These are phyloP conservation scores for Miltochrista miniata DNA, from an alignment of 2,888 invertebrate species.

Conservation along the genomic window DNA sequence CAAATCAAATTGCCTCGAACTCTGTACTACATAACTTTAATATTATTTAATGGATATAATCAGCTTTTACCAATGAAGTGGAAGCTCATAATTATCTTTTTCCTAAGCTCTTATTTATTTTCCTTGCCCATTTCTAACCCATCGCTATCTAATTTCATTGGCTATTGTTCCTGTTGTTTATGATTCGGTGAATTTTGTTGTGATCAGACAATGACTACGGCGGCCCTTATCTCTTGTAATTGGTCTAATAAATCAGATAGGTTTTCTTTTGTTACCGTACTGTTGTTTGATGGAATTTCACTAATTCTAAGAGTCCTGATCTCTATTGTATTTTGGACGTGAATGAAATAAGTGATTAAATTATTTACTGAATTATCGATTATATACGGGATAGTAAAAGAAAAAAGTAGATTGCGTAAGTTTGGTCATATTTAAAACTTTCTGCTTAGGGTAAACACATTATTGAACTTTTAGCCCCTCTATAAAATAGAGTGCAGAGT, in stretches of 20 bases:
- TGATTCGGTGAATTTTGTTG: constrained; percentile 73
- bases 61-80: too few relatives aligned
- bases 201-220: constrained; percentile 70
- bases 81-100: constrained; percentile 34
- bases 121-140: constrained; percentile 61
- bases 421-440: too few relatives aligned
- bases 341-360: background rate
- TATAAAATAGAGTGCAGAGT: too few relatives aligned
- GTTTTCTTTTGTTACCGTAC: constrained; percentile 55
- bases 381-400: background rate
- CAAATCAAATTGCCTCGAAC: too few relatives aligned
- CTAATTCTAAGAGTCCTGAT: too few relatives aligned
- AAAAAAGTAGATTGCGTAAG: too few relatives aligned
- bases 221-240: constrained; percentile 65
- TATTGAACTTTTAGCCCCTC: too few relatives aligned
- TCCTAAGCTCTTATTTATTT: constrained; percentile 60
- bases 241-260: constrained; percentile 74
- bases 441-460: too few relatives aligned
- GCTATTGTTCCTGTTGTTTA: constrained; percentile 78
- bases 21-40: too few relatives aligned
- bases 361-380: background rate
- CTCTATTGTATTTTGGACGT: too few relatives aligned
- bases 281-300: constrained; percentile 17
- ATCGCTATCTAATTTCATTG: constrained; percentile 75
- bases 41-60: too few relatives aligned